Base-by-base conservation (phyloP, 2,888 invertebrate genomes). In the Hipparchia semele region DNA sequence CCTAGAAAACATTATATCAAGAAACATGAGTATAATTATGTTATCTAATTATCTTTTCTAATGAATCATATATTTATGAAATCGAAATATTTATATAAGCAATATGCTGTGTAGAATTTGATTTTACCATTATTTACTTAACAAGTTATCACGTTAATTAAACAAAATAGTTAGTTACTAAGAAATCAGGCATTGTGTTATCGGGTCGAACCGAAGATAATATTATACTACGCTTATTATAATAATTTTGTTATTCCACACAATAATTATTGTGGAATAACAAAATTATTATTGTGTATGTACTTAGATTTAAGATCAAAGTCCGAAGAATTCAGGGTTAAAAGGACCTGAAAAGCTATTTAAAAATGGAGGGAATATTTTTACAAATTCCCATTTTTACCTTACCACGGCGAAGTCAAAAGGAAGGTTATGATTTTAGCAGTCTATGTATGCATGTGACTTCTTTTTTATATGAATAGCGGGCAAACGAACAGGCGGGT, bases 1-100 rank as follows among this genome's bases (percentile, higher is more conserved):
- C 74, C 74, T 70, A 74, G 58, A 72, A 67, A 67, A 62, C 59
- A 53, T 39, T 39, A 39, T 72, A 70, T 70, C 71, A 59, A 62
- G 61, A 58, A 59, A 60, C 58, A n/a, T n/a, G n/a, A n/a, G n/a
- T n/a, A n/a, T n/a, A n/a, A n/a, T n/a, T n/a, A n/a, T n/a, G n/a
- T n/a, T n/a, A n/a, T 64, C 8, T 23, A 49, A 53, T 54, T 8
- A 9, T 68, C 53, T 59, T 70, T 54, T 71, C 61, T 23, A 67
- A 59, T 64, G 23, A 71, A 61, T 73, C 58, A 62, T 61, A 62
- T 61, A 54, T 61, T 75, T 64, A 54, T 71, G 65, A 75, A 66
- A 46, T 60, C 56, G 2, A 33, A 69, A 73, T 73, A 75, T 39
- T 8, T 9, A 59, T 33, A 59, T 10, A 70, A 12, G 7, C 3